phyloP scores from a whole-genome alignment of 2,888 invertebrate genomes.

The Willowsia nigromaculata region DNA sequence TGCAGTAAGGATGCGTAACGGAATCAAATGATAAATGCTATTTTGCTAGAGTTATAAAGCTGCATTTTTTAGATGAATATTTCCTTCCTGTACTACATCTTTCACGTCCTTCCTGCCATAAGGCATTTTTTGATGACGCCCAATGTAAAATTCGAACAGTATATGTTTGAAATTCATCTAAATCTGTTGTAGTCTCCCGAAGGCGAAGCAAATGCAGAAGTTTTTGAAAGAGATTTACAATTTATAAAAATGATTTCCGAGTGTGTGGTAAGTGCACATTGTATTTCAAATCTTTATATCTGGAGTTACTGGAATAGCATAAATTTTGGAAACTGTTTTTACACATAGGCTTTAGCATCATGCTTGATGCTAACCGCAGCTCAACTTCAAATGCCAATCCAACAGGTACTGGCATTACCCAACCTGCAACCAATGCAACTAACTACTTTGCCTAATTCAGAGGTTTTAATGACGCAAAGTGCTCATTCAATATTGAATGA shows the following conservation, averaged over 20 bases:
- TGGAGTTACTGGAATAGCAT: too few relatives aligned
- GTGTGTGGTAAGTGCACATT: conserved; percentile 55
- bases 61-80: not conserved
- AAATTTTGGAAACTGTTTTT: too few relatives aligned
- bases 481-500: conserved; percentile 39
- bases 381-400: conserved; percentile 34
- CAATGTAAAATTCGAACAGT: not conserved
- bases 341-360: conserved; percentile 54
- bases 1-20: not conserved
- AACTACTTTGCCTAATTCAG: not conserved
- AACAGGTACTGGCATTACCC: not conserved
- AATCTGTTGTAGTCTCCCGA: not conserved
- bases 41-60: not conserved
- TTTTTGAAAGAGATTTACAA: not conserved
- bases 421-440: not conserved
- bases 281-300: too few relatives aligned
- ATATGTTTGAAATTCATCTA: conserved; percentile 17
- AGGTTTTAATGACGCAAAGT: conserved; percentile 31
- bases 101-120: not conserved
- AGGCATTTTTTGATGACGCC: not conserved
- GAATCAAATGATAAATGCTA: not conserved
- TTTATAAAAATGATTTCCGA: conserved; percentile 32
- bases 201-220: not conserved
- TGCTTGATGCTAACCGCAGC: conserved; percentile 53
- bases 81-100: conserved; percentile 31